Evolutionary conservation across 2,797 vertebrate genomes (phyloP).

Genomic region (Pseudochirops cupreus): DNA sequence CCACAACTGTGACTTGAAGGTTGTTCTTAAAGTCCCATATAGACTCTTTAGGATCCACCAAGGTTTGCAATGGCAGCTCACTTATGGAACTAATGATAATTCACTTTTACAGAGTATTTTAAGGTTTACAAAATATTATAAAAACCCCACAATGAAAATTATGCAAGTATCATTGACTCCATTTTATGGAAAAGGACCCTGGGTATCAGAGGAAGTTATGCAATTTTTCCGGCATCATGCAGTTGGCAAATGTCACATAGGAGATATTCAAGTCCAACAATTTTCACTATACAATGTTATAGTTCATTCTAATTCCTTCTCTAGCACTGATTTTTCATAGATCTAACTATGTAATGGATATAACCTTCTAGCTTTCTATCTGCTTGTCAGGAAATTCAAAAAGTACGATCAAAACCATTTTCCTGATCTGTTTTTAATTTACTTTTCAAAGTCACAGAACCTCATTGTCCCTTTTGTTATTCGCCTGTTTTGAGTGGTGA

Average conservation of each 20-base stretch:
- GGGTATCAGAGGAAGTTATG: neutral
- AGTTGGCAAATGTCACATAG: neutral
- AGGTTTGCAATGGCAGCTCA: neutral
- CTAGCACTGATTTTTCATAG: neutral
- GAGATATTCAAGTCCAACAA: neutral
- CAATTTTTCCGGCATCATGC: neutral
- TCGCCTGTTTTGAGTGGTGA: slow-evolving; percentile 17
- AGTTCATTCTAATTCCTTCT: neutral
- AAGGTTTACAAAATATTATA: neutral
- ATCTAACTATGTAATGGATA: neutral
- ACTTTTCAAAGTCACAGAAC: slow-evolving; percentile 24
- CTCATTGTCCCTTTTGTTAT: neutral
- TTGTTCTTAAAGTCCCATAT: neutral
- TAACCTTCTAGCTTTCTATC: neutral
- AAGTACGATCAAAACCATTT: neutral
- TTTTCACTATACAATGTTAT: neutral
- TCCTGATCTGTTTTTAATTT: slow-evolving; percentile 25
- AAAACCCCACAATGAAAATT: neutral
- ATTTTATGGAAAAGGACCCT: neutral
- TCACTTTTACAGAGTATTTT: neutral
- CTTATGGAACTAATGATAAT: neutral
- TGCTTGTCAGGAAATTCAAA: neutral
- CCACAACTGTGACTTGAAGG: neutral
- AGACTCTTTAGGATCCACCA: neutral
- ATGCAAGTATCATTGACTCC: neutral